Evolutionary conservation across 2,113 vertebrate genomes (phyloP).

Genomic region (Ictidomys tridecemlineatus): DNA sequence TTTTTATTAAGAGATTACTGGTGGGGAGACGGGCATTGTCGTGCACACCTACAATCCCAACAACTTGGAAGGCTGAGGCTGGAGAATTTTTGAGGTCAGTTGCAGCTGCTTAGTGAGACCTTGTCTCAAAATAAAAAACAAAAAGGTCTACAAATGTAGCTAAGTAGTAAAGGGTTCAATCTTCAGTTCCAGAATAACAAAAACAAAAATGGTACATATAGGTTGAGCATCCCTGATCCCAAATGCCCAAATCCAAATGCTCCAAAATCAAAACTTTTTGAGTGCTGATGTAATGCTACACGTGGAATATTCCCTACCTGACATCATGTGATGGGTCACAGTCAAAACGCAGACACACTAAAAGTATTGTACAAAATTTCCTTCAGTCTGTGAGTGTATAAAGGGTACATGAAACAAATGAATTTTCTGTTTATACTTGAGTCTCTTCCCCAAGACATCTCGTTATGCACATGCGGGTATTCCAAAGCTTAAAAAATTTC

Average conservation of each 20-base stretch:
- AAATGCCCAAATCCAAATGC: not conserved
- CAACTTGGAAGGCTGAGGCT: not conserved
- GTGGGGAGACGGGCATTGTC: not conserved
- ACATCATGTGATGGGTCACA: not conserved
- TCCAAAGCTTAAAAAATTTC: not conserved
- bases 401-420: not conserved
- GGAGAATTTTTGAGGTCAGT: too few species aligned
- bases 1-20: constrained; percentile 40
- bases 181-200: too few species aligned
- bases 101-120: too few species aligned
- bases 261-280: not conserved
- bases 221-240: not conserved
- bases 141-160: too few species aligned
- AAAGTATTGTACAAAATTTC: constrained; percentile 18
- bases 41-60: too few species aligned
- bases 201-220: not conserved
- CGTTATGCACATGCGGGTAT: not conserved
- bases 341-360: not conserved
- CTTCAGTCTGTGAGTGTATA: not conserved
- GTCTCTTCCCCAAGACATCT: not conserved
- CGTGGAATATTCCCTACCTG: not conserved
- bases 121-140: too few species aligned
- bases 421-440: not conserved
- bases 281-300: not conserved
- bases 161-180: too few species aligned